phyloP scores from a whole-genome alignment of 1,140 invertebrate species.

The Streblospio benedicti region DNA sequence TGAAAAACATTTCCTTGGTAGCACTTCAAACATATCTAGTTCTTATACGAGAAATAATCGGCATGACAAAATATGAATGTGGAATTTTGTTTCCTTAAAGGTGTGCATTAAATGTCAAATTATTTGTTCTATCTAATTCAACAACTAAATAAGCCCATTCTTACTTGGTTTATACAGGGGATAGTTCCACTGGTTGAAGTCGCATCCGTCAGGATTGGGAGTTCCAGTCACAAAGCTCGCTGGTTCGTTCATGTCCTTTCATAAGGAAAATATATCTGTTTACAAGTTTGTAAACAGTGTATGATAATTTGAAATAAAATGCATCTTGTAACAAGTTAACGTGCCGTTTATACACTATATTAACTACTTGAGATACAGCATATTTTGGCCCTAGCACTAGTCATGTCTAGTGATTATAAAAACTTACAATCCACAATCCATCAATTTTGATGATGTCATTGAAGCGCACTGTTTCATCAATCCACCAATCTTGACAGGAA shows the following conservation, averaged over 20 bases:
- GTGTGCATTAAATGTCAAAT: background rate
- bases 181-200: background rate
- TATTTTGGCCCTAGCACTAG: too few species aligned
- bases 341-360: too few species aligned
- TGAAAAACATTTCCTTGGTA: too few species aligned
- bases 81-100: too few species aligned
- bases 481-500: slow-evolving; percentile 39
- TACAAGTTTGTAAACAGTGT: background rate
- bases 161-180: slow-evolving; percentile 4
- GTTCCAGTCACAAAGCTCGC: slow-evolving; percentile 56
- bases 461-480: slow-evolving; percentile 36
- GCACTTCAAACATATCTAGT: too few species aligned
- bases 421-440: slow-evolving; percentile 51
- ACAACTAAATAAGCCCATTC: background rate
- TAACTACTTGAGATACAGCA: too few species aligned
- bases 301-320: slow-evolving; percentile 4
- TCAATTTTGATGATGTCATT: slow-evolving; percentile 55
- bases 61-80: too few species aligned
- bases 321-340: too few species aligned
- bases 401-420: too few species aligned
- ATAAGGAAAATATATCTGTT: slow-evolving; percentile 6
- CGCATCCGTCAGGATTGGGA: background rate
- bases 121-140: background rate
- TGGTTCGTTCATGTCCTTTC: slow-evolving; percentile 65
- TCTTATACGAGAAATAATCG: too few species aligned